phyloP scores from a whole-genome alignment of 2,113 vertebrate species.

The Myanophis thanlyinensis region DNA sequence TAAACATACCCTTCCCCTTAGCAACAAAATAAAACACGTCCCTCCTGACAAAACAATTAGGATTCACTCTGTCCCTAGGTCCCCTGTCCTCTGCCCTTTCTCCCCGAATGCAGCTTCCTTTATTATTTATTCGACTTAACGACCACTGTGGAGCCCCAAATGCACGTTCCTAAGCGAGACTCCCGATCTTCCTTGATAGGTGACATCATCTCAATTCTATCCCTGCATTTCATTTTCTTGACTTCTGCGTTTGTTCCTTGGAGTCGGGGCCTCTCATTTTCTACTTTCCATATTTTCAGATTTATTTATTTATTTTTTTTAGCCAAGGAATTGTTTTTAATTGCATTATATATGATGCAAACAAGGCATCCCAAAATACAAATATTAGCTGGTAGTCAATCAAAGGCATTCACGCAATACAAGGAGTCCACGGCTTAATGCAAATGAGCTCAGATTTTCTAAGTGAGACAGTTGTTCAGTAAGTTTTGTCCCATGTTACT shows the following conservation, averaged over 20 bases:
- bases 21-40: slow-evolving; percentile 43
- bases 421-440: too few relatives aligned
- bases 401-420: not conserved
- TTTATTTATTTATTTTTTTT: not conserved
- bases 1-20: slow-evolving; percentile 61
- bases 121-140: slow-evolving; percentile 27
- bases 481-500: not conserved
- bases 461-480: not conserved
- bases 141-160: not conserved
- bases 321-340: not conserved
- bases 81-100: not conserved
- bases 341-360: not conserved
- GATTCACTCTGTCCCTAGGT: not conserved
- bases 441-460: too few relatives aligned
- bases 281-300: not conserved
- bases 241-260: not conserved
- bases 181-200: not conserved
- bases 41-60: slow-evolving; percentile 59
- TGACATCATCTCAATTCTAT: not conserved
- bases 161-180: not conserved
- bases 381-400: not conserved
- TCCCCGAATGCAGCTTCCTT: slow-evolving; percentile 10
- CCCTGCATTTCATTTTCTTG: not conserved
- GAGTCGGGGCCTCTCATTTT: too few relatives aligned
- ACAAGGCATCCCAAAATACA: not conserved